Evolutionary conservation across 1,140 invertebrate species (phyloP).

Genomic region (Bombus terrestris): DNA sequence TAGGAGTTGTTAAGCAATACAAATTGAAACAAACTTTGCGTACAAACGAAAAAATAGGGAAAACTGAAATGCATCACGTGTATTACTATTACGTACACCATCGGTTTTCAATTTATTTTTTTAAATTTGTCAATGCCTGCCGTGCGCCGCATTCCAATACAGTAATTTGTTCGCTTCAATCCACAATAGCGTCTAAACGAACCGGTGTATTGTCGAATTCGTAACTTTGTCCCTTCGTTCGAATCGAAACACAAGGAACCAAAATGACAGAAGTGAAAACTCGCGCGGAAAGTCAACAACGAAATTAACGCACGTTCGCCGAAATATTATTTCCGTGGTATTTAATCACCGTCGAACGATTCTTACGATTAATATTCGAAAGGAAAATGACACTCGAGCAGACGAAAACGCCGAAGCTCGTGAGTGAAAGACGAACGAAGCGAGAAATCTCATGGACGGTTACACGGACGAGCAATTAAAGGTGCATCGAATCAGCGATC

Average conservation of each 20-base stretch:
- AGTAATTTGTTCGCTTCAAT: too few species aligned
- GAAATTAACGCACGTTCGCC: not conserved
- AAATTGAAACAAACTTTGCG: not conserved
- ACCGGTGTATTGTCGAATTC: not conserved
- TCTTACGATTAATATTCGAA: not conserved
- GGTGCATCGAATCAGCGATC: conserved; percentile 55
- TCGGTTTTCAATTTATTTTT: too few species aligned
- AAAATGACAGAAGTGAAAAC: too few species aligned
- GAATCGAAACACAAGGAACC: too few species aligned
- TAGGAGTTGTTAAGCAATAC: not conserved
- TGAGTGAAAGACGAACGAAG: too few species aligned
- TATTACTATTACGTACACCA: too few species aligned
- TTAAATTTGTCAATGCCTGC: too few species aligned
- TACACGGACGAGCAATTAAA: conserved; percentile 49
- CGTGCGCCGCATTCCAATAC: too few species aligned
- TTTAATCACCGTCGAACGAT: not conserved
- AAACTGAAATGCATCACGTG: too few species aligned
- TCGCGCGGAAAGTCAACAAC: not conserved
- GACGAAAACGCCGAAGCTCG: not conserved
- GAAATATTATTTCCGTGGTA: not conserved
- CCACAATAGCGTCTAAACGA: not conserved
- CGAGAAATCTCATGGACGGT: not conserved
- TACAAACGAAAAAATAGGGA: too few species aligned
- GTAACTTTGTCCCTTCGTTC: not conserved
- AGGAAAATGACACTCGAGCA: not conserved